These are phyloP conservation scores for Excalfactoria chinensis DNA, from an alignment of 2,113 vertebrate species.

Conservation along the genomic window DNA sequence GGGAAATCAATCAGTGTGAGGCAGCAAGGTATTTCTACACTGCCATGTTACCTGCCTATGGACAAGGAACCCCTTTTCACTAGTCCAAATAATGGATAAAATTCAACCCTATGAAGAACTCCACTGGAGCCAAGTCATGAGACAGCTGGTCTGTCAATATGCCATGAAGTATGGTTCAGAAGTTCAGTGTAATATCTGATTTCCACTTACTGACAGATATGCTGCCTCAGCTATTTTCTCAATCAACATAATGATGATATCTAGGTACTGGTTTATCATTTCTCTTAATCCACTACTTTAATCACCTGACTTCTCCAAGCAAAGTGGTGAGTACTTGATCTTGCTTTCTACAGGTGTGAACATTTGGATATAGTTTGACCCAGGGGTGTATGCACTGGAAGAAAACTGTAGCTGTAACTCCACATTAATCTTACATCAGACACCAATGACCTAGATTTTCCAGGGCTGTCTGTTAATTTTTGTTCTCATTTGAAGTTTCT, in stretches of 20 bases:
- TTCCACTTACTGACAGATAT: neutral
- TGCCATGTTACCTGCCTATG: neutral
- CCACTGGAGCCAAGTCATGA: neutral
- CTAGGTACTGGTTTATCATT: neutral
- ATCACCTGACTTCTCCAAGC: neutral
- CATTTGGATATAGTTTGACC: neutral
- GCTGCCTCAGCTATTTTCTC: neutral
- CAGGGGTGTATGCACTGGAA: neutral
- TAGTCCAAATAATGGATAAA: neutral
- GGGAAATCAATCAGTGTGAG: neutral
- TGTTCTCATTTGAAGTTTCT: neutral
- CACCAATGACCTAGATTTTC: neutral
- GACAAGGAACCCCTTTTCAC: neutral
- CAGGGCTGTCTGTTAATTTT: neutral
- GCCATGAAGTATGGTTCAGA: neutral
- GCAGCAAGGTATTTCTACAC: neutral
- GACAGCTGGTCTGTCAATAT: neutral
- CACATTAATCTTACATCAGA: neutral
- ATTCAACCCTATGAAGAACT: neutral
- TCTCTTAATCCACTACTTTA: neutral
- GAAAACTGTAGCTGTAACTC: neutral
- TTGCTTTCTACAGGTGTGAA: neutral
- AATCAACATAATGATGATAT: neutral
- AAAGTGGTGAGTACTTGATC: neutral
- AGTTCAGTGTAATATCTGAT: neutral